phyloP scores from a whole-genome alignment of 1,140 invertebrate species.

The Brachionus angularis region DNA sequence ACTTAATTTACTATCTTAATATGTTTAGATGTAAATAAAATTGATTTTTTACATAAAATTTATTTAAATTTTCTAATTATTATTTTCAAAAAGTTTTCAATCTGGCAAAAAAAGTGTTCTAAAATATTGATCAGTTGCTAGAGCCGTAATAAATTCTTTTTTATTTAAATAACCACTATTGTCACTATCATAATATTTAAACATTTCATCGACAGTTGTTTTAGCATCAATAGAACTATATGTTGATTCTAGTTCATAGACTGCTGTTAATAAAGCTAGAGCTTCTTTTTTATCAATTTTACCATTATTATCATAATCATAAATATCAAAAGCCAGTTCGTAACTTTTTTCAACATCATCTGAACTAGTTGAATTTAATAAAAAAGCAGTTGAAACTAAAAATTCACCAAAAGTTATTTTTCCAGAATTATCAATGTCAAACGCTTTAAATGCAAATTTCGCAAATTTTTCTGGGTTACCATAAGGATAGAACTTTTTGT shows the following conservation, averaged over 20 bases:
- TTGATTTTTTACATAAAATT: too few species aligned
- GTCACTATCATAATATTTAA: conserved; percentile 34
- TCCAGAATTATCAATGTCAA: conserved; percentile 38
- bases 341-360: conserved; percentile 30
- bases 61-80: too few species aligned
- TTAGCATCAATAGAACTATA: neutral
- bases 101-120: neutral
- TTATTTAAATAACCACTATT: conserved; percentile 17
- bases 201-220: neutral
- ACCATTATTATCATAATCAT: conserved; percentile 41
- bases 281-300: conserved; percentile 24
- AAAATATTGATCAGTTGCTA: neutral
- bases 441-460: conserved; percentile 25
- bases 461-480: conserved; percentile 8
- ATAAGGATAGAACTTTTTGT: conserved; percentile 19
- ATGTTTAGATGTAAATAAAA: too few species aligned
- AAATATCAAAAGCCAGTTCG: conserved; percentile 39
- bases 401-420: conserved; percentile 44
- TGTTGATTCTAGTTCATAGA: conserved; percentile 21
- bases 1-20: too few species aligned
- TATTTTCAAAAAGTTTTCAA: neutral
- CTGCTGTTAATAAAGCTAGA: neutral
- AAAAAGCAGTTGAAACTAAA: conserved; percentile 1
- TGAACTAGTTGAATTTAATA: neutral
- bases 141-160: neutral